phyloP scores from a whole-genome alignment of 2,888 invertebrate genomes.

The Kryphioiulus occultus region DNA sequence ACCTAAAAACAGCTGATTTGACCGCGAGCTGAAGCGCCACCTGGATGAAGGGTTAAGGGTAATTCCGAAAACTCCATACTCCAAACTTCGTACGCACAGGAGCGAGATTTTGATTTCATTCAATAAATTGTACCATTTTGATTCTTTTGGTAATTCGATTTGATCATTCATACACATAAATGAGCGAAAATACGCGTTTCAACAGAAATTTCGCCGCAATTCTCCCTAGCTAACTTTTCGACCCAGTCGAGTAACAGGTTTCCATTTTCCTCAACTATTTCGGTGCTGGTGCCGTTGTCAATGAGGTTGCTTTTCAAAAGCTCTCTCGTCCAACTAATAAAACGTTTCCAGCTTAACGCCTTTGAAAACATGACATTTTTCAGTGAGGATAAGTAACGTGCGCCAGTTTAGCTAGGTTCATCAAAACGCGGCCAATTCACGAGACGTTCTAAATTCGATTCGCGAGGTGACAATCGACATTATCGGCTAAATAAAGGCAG shows the following conservation, averaged over 20 bases:
- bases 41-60: slow-evolving; percentile 12
- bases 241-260: neutral
- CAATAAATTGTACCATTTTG: neutral
- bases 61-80: neutral
- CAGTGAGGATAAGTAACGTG: neutral
- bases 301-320: neutral
- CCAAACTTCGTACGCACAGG: neutral
- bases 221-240: neutral
- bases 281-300: neutral
- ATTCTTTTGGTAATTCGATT: neutral
- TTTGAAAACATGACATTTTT: neutral
- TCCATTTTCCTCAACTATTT: neutral
- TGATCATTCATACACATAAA: neutral
- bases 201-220: neutral
- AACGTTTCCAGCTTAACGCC: neutral
- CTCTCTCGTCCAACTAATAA: neutral
- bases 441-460: neutral
- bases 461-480: neutral
- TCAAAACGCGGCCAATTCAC: neutral
- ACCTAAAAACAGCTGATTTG: neutral
- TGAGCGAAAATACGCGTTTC: neutral
- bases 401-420: neutral
- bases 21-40: neutral
- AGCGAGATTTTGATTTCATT: neutral
- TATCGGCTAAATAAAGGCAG: neutral